Evolutionary conservation across 2,797 vertebrate species (phyloP).

Genomic region (Pseudomugil tenellus): DNA sequence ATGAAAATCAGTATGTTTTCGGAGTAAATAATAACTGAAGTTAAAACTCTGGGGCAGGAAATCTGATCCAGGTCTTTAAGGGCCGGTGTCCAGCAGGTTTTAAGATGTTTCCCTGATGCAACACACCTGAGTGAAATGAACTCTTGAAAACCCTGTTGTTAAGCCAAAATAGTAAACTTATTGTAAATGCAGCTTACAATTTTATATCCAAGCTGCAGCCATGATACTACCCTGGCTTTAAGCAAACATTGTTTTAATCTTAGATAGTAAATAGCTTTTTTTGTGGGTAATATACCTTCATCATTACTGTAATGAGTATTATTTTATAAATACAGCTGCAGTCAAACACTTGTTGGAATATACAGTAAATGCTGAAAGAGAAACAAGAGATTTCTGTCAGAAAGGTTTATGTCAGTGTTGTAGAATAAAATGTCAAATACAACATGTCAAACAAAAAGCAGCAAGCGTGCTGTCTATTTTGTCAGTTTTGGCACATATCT

Average conservation of each 20-base stretch:
- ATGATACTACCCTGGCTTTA: not conserved
- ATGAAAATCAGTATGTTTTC: too few species aligned
- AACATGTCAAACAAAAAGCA: not conserved
- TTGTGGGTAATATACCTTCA: not conserved
- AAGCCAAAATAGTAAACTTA: not conserved
- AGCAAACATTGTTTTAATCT: too few species aligned
- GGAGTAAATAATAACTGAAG: too few species aligned
- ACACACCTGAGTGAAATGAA: too few species aligned
- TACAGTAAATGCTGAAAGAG: not conserved
- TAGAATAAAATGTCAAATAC: not conserved
- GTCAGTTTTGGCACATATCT: not conserved
- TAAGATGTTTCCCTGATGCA: too few species aligned
- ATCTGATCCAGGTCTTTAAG: too few species aligned
- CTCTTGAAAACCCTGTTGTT: too few species aligned
- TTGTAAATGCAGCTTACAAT: not conserved
- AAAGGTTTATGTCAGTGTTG: not conserved
- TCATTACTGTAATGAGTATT: not conserved
- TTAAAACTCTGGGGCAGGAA: too few species aligned
- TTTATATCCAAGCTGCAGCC: not conserved
- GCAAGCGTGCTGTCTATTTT: not conserved
- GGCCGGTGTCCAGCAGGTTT: too few species aligned
- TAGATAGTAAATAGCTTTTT: too few species aligned
- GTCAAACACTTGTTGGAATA: not conserved
- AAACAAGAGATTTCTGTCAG: not conserved
- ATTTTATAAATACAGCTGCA: not conserved